Evolutionary conservation across 1,140 invertebrate genomes (phyloP), one percentile per base, ranked within the genome.

Genomic region (Dendrolimus punctatus): DNA sequence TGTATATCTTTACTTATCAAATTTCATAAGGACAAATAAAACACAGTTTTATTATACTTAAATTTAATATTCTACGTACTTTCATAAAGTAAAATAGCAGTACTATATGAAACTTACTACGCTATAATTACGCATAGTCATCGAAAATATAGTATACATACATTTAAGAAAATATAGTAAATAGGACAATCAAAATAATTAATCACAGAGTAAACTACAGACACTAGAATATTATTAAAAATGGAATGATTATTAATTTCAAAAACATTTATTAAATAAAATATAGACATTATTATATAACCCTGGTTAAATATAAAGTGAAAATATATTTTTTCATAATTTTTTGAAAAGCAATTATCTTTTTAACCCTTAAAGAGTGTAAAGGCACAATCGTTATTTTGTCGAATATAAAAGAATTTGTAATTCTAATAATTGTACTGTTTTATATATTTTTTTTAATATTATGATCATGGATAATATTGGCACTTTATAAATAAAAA

Each of bases 21-120:
- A n/a, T n/a, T 45, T 9, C 6, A 9, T n/a, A 45, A 6, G 43
- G 43, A 8, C n/a, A 8, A 53, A 44, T 40, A 54, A 54, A 54
- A 59, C 50, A 55, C 39, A 8, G 36, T 10, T 51, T 52, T 40
- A 51, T 49, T 57, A 60, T 66, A 66, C 49, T 62, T 63, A 64
- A 70, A 62, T 76, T 73, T 75, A 74, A 72, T 81, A 83, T 73
- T 78, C 76, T 80, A 84, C 72, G 73, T 78, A 84, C 71, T 81
- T 80, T 66, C 80, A 80, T 66, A 74, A 75, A 79, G 72, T 56
- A 59, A 51, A 53, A 64, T 23, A 23, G 23, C 23, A 58, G 55
- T 61, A 65, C 64, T 72, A 65, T 51, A 68, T 66, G 72, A 72
- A 76, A 80, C 73, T 76, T 78, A 76, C 73, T 65, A 53, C 60